phyloP scores from a whole-genome alignment of 2,888 invertebrate genomes.

The Argynnis bischoffii region DNA sequence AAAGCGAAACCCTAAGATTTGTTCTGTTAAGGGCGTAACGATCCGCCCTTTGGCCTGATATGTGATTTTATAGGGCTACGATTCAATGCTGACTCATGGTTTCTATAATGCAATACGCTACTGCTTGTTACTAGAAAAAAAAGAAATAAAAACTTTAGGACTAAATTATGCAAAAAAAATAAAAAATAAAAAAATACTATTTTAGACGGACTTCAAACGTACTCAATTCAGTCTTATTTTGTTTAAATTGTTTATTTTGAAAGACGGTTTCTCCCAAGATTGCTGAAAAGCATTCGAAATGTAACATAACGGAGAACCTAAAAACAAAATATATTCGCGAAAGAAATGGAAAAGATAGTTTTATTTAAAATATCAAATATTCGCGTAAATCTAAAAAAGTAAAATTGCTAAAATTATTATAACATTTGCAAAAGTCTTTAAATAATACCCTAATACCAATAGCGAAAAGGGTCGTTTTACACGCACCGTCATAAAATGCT shows the following conservation, averaged over 20 bases:
- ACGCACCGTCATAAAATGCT: constrained; percentile 45
- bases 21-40: constrained; percentile 55
- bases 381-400: no score
- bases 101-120: constrained; percentile 19
- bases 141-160: neutral
- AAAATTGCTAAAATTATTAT: no score
- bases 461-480: constrained; percentile 26
- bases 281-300: no score
- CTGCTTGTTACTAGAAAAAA: neutral
- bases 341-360: no score
- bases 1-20: constrained; percentile 44
- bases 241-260: no score
- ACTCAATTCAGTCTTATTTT: no score
- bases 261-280: no score
- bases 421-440: neutral
- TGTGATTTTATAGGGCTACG: constrained; percentile 32
- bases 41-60: constrained; percentile 52
- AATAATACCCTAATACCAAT: constrained; percentile 32
- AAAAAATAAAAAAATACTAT: no score
- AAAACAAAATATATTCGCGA: no score
- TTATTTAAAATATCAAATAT: no score
- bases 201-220: no score
- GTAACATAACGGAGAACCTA: no score
- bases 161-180: neutral
- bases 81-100: constrained; percentile 30